Evolutionary conservation across 1,140 invertebrate genomes (phyloP), one percentile per base, ranked within the genome.

Genomic region (Brachionus asplanchnoidis): DNA sequence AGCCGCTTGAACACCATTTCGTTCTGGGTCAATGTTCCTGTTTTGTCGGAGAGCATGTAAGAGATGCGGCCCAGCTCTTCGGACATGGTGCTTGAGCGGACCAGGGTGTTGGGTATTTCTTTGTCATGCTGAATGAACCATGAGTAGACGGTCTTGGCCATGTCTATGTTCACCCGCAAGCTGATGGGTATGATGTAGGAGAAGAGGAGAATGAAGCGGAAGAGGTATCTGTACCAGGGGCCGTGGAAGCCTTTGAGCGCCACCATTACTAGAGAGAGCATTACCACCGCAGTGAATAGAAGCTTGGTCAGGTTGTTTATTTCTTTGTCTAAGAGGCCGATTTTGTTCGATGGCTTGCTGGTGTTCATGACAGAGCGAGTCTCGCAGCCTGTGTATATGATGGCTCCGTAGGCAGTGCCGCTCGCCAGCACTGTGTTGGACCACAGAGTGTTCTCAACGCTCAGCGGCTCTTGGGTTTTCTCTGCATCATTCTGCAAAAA

Each of bases 181-280:
- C 96, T 95, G 85, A 99, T 97, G 14, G 97, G 97, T 88, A 99
- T 99, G 84, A 99, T 99, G 90, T 99, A 99, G 0, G 97, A 99
- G 90, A 99, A 99, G 0, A 99, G 92, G 8, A 99, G 91, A 80
- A 99, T 93, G 88, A 99, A 99, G 87, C 97, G 92, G 90, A 99
- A 97, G 91, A 97, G 93, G 88, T 99, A 99, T 85, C 94, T 90
- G 88, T 97, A 98, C 98, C 98, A 99, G 0, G 95, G 95, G 0
- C 96, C 97, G 85, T 92, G 93, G 89, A 98, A 99, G 7, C 84
- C 90, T 92, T 98, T 98, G 32, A 98, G 90, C 85, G 93, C 93
- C 91, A 99, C 97, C 94, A 99, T 96, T 5, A 98, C 93, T 66
- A 98, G 91, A 0, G 96, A 94, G 0, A 98, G 91, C 53, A 95